Percentiles rank a stretch among this genome's conserved stretches.
These are phyloP conservation scores for Chymomyza amoena DNA, from an alignment of 2,888 invertebrate species.

Conservation along the genomic window DNA sequence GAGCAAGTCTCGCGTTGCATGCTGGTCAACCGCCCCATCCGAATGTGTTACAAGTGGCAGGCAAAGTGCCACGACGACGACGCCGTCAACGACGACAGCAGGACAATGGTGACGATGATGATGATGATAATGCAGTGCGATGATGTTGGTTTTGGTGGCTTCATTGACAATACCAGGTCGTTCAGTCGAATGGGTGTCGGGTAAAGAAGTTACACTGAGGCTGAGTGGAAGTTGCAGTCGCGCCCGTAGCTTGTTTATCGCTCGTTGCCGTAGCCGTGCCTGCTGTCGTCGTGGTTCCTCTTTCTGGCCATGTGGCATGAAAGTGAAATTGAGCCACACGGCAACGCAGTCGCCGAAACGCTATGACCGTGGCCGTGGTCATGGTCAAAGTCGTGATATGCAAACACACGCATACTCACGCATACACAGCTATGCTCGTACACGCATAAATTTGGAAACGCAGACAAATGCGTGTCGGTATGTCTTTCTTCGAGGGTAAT, in stretches of 20 bases:
- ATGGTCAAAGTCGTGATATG: constrained; percentile 33
- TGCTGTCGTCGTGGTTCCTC: neutral
- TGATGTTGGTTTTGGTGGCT: constrained; percentile 11
- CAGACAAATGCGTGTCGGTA: constrained; percentile 45
- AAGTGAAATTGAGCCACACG: constrained; percentile 63
- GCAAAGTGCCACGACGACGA: constrained; percentile 4
- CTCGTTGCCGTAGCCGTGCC: neutral
- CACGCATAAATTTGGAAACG: constrained; percentile 51
- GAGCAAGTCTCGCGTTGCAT: constrained; percentile 23
- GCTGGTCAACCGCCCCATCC: constrained; percentile 42
- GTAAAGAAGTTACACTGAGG: constrained; percentile 39
- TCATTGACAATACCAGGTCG: constrained; percentile 32
- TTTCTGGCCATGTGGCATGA: constrained; percentile 40
- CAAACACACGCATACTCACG: constrained; percentile 19
- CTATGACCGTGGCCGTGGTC: constrained; percentile 24
- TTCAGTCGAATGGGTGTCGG: constrained; percentile 37
- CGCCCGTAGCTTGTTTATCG: constrained; percentile 46
- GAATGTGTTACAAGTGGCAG: constrained; percentile 69
- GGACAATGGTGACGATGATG: neutral
- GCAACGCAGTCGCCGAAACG: constrained; percentile 25
- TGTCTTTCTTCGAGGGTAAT: neutral
- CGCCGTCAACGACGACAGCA: neutral
- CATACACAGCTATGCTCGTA: constrained; percentile 11
- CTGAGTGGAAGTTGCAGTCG: constrained; percentile 66
- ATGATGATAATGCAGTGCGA: neutral